phyloP scores from a whole-genome alignment of 2,888 invertebrate genomes.

The Schizotus pectinicornis region DNA sequence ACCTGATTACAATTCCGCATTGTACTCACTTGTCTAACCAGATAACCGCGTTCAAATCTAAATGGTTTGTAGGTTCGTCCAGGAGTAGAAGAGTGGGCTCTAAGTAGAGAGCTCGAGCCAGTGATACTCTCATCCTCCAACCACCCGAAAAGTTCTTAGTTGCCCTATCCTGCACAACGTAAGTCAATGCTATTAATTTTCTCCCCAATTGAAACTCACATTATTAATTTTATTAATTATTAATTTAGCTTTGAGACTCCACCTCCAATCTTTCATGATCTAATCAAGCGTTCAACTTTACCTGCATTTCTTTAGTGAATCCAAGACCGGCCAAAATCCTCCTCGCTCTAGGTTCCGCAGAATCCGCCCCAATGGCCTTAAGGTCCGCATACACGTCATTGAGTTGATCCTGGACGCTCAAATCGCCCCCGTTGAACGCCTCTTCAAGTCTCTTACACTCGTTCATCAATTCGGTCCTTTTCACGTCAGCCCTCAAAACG shows the following conservation, averaged over 20 bases:
- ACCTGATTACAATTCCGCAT: neutral
- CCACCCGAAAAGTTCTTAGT: slow-evolving; percentile 92
- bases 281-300: too few relatives aligned
- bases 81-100: slow-evolving; percentile 96
- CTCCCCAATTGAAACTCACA: too few relatives aligned
- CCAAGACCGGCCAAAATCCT: slow-evolving; percentile 97
- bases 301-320: slow-evolving; percentile 86
- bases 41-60: slow-evolving; percentile 99
- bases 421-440: slow-evolving; percentile 74
- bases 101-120: slow-evolving; percentile 94
- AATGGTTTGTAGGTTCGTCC: slow-evolving; percentile 99
- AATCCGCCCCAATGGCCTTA: slow-evolving; percentile 95
- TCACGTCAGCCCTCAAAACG: slow-evolving; percentile 91
- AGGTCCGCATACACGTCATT: slow-evolving; percentile 95
- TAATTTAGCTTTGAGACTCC: too few relatives aligned
- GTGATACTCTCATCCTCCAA: slow-evolving; percentile 99
- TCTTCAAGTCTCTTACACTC: slow-evolving; percentile 85
- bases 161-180: slow-evolving; percentile 68
- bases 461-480: slow-evolving; percentile 79
- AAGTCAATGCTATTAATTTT: neutral
- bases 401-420: slow-evolving; percentile 76
- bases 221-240: neutral
- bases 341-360: slow-evolving; percentile 95
- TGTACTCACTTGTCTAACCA: slow-evolving; percentile 94
- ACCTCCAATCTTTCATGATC: too few relatives aligned